A percentile compares a stretch with the other conserved stretches of the same genome.
These are phyloP conservation scores for Drosophila truncata DNA, from an alignment of 1,140 invertebrate genomes.

Conservation along the genomic window DNA sequence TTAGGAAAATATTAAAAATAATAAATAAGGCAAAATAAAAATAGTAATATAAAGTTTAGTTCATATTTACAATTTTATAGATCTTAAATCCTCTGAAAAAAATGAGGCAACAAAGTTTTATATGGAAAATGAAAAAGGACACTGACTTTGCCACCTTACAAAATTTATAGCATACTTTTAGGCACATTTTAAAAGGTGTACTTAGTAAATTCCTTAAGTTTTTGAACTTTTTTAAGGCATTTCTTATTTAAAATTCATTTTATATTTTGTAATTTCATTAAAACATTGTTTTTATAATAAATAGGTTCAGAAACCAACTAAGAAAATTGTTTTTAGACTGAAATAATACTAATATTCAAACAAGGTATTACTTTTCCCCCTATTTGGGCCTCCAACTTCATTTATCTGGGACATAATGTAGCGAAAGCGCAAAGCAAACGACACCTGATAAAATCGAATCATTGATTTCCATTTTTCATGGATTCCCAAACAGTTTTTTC, in stretches of 20 bases:
- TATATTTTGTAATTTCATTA: not conserved
- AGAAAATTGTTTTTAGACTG: too few relatives aligned
- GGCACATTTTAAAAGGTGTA: not conserved
- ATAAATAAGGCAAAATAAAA: not conserved
- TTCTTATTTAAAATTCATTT: not conserved
- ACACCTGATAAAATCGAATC: slow-evolving; percentile 57
- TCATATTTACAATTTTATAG: not conserved
- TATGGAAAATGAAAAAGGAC: not conserved
- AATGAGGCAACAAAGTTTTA: not conserved
- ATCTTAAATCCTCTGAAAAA: not conserved
- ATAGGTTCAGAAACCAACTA: not conserved
- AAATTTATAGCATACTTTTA: not conserved
- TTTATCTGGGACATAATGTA: slow-evolving; percentile 3
- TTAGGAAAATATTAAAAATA: not conserved
- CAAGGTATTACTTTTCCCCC: not conserved
- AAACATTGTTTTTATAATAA: not conserved
- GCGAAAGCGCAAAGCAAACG: not conserved
- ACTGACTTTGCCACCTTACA: not conserved
- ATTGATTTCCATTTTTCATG: slow-evolving; percentile 71
- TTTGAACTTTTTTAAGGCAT: not conserved
- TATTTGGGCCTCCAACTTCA: too few relatives aligned
- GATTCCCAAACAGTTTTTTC: slow-evolving; percentile 32
- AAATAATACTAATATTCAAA: not conserved
- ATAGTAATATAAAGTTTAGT: not conserved
- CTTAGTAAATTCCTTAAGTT: not conserved